Conservation (phyloP, 2,113 vertebrate genomes). For the Butorides virescens region DNA sequence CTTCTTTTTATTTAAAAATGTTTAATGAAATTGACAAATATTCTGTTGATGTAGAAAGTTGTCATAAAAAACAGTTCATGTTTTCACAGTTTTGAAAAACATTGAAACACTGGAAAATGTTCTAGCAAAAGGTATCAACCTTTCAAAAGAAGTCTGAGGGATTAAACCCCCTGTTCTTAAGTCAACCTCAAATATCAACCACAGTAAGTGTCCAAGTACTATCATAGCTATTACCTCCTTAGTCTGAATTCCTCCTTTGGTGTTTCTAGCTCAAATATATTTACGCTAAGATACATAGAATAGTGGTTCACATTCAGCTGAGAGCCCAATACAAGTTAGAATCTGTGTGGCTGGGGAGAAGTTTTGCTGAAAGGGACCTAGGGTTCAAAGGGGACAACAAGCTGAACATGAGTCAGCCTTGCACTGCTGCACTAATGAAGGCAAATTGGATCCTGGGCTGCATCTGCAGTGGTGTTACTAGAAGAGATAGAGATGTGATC, state of each 20-base stretch:
- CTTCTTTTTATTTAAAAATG: neutral
- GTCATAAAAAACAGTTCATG: neutral
- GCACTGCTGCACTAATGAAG: neutral
- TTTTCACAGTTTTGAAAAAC: neutral
- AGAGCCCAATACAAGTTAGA: neutral
- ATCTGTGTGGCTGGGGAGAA: neutral
- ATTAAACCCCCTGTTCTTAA: neutral
- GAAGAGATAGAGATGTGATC: neutral
- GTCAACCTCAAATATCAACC: neutral
- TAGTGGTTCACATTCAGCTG: neutral
- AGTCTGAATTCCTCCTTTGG: neutral
- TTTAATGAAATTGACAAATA: neutral
- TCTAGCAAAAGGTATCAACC: neutral
- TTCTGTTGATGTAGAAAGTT: neutral
- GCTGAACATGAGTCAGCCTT: neutral
- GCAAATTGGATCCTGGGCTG: neutral
- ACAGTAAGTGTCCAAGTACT: neutral
- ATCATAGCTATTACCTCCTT: neutral
- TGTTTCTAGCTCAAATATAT: neutral
- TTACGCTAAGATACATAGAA: neutral
- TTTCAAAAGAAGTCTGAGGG: neutral
- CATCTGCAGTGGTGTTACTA: fast-evolving
- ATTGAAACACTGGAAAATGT: neutral
- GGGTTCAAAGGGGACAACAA: neutral
- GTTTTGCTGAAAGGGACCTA: neutral